Evolutionary conservation across 1,140 invertebrate species (phyloP), one percentile per base, ranked within the genome.

Genomic region (Megathymus violae): DNA sequence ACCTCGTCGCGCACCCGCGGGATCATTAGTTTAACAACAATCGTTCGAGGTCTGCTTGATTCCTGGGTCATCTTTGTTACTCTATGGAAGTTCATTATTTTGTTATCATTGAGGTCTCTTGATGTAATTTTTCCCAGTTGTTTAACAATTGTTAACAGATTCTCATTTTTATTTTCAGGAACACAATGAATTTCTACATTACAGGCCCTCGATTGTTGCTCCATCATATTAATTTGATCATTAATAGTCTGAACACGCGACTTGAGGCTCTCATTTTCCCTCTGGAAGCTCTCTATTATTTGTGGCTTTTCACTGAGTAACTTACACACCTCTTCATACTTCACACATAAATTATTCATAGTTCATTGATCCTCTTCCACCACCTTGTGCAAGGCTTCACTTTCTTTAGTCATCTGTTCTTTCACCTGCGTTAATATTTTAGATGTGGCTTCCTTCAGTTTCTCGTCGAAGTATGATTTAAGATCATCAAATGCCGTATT

Each of bases 1-100:
- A 22, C 19, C 19, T 92, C 95, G 77, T 47, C 44, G 11, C 44
- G 44, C 13, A 58, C 17, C 14, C 40, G 36, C 14, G 51, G 51
- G 22, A 36, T 41, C 3, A 36, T 25, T 15, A 43, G 38, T 25
- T 34, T 38, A 15, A 54, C 36, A 38, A 54, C 36, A 11, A 54
- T 54, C 13, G 51, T 25, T 16, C 51, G 38, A 14, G 51, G 51
- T 25, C 51, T 38, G 11, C 6, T 54, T 4, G 51, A 54, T 36
- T 54, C 38, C 17, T 31, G 52, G 27, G 44, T 58, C 1, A 43
- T 40, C 13, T 44, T 58, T 31, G 52, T 19, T 10, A 58, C 52
- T 19, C 40, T 22, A 43, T 58, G 52, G 19, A 31, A 58, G 40
- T 58, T 58, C 9, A 44, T 1, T 9, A 58, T 15, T 11, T 58